Evolutionary conservation across 2,888 invertebrate genomes (phyloP), one percentile per base, ranked within the genome.

Genomic region (Drosophila kanekoi): DNA sequence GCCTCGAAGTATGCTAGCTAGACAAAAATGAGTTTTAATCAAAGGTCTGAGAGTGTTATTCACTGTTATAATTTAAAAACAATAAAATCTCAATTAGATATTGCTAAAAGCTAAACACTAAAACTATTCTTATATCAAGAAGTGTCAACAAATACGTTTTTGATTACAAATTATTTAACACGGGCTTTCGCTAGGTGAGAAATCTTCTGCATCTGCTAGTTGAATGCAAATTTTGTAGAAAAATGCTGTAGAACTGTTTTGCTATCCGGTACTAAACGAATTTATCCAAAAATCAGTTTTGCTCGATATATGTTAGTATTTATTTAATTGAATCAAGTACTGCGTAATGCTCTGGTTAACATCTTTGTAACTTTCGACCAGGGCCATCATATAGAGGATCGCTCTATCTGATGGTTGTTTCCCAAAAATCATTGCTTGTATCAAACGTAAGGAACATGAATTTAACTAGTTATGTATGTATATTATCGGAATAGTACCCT

Each of bases 1-100:
- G 49, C 49, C 28, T 10, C 4, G 44, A 63, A 44, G 63, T 63
- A 63, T 63, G 63, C 63, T 20, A 32, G 3, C 48, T 48, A 28
- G n/a, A 18, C 35, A 16, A 10, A 37, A 47, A 23, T 35, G 16
- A 3, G 9, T 45, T 14, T 18, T n/a, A 18, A 45, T 45, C n/a
- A 45, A 6, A 43, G 28, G 8, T 8, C 8, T 28, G 13, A 20
- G n/a, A 38, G 4, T 16, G n/a, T 38, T 14, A 14, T 14, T 23
- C 9, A 11, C 8, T 43, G 32, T 40, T 9, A 40, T 4, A 40
- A 20, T 43, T 43, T 16, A 37, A 9, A 41, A 16, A 11, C 13
- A 11, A 20, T 3, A 9, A 9, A 9, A 28, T 14, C 11, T 11
- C 4, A 38, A 10, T 18, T 10, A 28, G 35, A 52, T 28, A n/a